Conservation (phyloP, 2,797 vertebrate genomes). For the Anas bahamensis region DNA sequence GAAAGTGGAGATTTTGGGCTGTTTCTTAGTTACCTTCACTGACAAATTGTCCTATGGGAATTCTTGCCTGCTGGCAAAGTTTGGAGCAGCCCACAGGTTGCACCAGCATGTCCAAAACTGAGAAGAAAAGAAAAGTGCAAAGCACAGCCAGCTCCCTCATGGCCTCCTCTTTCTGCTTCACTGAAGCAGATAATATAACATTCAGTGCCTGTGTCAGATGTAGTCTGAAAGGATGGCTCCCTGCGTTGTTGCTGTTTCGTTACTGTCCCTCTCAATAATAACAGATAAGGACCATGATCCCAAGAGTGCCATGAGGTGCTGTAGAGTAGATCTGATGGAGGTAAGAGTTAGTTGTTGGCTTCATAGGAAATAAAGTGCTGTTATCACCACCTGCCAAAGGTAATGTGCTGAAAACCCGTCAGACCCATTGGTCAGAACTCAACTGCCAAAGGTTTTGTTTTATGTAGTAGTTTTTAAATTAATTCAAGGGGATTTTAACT, state of each 20-base stretch:
- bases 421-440: neutral
- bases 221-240: neutral
- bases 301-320: neutral
- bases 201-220: neutral
- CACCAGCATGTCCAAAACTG: neutral
- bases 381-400: neutral
- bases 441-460: neutral
- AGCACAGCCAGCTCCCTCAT: constrained; percentile 33
- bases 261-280: neutral
- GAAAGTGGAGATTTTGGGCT: neutral
- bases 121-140: neutral
- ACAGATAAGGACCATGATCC: neutral
- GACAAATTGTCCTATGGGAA: neutral
- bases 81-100: neutral
- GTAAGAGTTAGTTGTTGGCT: neutral
- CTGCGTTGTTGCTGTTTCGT: neutral
- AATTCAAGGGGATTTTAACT: constrained; percentile 11
- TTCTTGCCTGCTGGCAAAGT: neutral
- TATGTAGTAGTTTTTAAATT: neutral
- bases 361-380: neutral
- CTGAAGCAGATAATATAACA: constrained; percentile 27
- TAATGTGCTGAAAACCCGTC: neutral
- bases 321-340: neutral
- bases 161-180: constrained; percentile 31
- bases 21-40: neutral